Evolutionary conservation across 2,113 vertebrate genomes (phyloP).

Genomic region (Laterallus jamaicensis): DNA sequence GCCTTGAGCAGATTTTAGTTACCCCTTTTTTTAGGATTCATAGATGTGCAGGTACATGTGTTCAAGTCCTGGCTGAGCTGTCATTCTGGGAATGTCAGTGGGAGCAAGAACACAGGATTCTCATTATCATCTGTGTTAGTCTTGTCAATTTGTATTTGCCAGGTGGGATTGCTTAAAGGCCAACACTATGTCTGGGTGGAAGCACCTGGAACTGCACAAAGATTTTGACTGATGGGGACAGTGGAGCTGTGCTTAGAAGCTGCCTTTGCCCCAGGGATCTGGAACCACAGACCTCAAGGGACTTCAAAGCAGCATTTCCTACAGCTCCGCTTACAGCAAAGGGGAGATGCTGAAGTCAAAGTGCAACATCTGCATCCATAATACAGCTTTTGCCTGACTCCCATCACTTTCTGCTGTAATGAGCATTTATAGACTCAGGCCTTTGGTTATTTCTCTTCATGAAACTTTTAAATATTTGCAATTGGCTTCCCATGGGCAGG

Average conservation of each 20-base stretch:
- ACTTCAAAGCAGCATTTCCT: not conserved
- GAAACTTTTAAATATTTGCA: not conserved
- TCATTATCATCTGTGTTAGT: not conserved
- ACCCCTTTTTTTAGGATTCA: not conserved
- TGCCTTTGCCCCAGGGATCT: not conserved
- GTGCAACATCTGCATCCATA: not conserved
- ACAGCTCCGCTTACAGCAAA: rapidly evolving
- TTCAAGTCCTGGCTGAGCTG: not conserved
- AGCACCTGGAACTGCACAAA: not conserved
- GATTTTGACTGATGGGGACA: not conserved
- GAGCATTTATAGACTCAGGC: not conserved
- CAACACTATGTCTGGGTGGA: not conserved
- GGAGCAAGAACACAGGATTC: not conserved
- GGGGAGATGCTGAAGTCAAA: not conserved
- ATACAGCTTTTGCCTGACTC: not conserved
- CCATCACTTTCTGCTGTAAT: not conserved
- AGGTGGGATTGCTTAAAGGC: rapidly evolving
- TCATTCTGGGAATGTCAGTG: not conserved
- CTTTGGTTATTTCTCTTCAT: not conserved
- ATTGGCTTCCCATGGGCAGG: not conserved
- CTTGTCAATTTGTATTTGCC: not conserved
- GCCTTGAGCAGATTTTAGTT: not conserved
- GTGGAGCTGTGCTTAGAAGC: not conserved
- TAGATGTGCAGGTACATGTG: not conserved
- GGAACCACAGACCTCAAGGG: too few relatives aligned